Base-by-base conservation (phyloP, 2,113 vertebrate species). In the Microtus ochrogaster region DNA sequence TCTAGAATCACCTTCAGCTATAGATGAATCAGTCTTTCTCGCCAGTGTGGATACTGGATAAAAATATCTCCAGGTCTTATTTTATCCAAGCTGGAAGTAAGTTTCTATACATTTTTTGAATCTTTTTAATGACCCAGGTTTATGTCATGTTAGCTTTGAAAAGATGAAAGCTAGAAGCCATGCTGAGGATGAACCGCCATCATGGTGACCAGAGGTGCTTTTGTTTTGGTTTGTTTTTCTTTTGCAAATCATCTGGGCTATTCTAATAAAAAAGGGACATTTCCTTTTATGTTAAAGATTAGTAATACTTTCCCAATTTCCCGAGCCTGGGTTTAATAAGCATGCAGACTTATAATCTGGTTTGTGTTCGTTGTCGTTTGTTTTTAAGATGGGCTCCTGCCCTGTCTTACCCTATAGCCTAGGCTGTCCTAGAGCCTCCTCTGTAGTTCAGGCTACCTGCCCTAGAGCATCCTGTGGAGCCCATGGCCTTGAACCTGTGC, bases 141-240 rank as follows among this genome's bases (percentile, higher is more conserved):
- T 97, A 68, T 97, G 94, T 97, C 97, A 92, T 49, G 81, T 98
- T 82, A 87, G 2, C 73, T 82, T 97, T 90, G 88, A 94, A 95
- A 73, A 88, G 55, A 41, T 47, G 6, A 66, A 39, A 92, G 90
- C 28, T 63, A 90, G 90, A 91, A 90, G 72, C 19, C 30, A 14
- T 3, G 10, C 3, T 72, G 19, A 93, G 84, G 90, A 77, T 24
- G 10, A 65, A 70, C 44, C 66, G 83, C 90, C 7, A 0, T 96
- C 81, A 17, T 0, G 0, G 36, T 70, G 92, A 78, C 66, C 65
- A 94, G 11, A 52, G 13, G 44, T 1, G 14, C 2, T 0, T 66
- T 63, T 6, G 22, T 22, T 0, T 30, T 41, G 52, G 28, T 11
- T 28, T 95, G 26, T 65, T 94, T 92, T 58, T 87, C 13, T 26